Evolutionary conservation across 2,797 vertebrate species (phyloP).

Genomic region (Eulemur albifrons): DNA sequence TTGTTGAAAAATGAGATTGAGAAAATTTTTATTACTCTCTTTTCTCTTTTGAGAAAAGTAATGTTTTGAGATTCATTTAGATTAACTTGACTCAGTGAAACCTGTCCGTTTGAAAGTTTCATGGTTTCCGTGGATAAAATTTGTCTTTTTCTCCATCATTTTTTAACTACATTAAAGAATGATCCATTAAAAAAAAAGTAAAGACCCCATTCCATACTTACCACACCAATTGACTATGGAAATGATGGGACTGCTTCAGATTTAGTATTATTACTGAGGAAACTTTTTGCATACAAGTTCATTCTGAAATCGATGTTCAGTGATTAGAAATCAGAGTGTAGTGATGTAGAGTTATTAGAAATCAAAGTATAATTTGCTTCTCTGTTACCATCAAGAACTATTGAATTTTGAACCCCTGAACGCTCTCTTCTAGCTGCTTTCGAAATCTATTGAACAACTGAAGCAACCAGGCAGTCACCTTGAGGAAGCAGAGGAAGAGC

Average conservation of each 20-base stretch:
- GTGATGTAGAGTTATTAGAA: slow-evolving; percentile 7
- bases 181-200: background rate
- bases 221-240: background rate
- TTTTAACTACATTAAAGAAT: slow-evolving; percentile 17
- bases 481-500: slow-evolving; percentile 96
- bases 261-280: background rate
- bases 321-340: background rate
- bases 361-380: slow-evolving; percentile 60
- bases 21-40: background rate
- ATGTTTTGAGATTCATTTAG: background rate
- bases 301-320: background rate
- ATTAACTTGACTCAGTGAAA: background rate
- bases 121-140: background rate
- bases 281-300: background rate
- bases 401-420: slow-evolving; percentile 73
- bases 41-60: background rate
- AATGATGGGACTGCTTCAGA: background rate
- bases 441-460: slow-evolving; percentile 98
- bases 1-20: background rate
- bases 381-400: slow-evolving; percentile 55
- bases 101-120: background rate
- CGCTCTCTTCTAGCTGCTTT: slow-evolving; percentile 93
- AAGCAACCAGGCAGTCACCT: slow-evolving; percentile 94
- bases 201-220: background rate
- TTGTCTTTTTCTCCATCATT: background rate